Conservation (phyloP, 2,113 vertebrate genomes). For the Rhinichthys klamathensis region DNA sequence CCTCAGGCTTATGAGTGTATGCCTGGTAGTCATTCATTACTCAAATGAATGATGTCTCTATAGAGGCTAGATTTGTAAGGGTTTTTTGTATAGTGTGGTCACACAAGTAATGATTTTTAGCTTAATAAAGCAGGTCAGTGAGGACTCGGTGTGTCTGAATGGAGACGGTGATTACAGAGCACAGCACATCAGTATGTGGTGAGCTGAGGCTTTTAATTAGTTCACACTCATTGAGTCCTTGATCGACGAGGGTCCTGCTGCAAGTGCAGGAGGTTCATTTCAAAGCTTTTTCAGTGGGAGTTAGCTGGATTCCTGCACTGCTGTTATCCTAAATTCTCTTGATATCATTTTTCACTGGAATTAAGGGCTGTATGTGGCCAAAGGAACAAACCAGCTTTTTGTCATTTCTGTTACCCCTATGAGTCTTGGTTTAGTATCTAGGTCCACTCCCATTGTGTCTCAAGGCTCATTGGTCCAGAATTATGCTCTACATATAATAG, state of each 20-base stretch:
- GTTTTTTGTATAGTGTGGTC: background rate
- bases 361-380: background rate
- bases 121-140: background rate
- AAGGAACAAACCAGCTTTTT: constrained; percentile 6
- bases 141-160: background rate
- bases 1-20: background rate
- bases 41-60: background rate
- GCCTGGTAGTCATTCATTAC: constrained; percentile 9
- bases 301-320: background rate
- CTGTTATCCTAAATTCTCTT: background rate
- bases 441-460: background rate
- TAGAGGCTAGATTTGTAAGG: background rate
- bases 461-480: background rate
- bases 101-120: background rate
- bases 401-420: background rate
- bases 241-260: constrained; percentile 1
- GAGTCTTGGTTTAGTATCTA: background rate
- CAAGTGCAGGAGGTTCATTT: background rate
- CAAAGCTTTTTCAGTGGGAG: background rate
- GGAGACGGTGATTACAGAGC: background rate
- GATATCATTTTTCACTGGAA: background rate
- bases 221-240: background rate
- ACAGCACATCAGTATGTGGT: constrained; percentile 16
- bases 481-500: background rate
- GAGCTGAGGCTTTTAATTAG: constrained; percentile 10